Base-by-base conservation (phyloP, 1,140 invertebrate genomes). In the Bombus terrestris region DNA sequence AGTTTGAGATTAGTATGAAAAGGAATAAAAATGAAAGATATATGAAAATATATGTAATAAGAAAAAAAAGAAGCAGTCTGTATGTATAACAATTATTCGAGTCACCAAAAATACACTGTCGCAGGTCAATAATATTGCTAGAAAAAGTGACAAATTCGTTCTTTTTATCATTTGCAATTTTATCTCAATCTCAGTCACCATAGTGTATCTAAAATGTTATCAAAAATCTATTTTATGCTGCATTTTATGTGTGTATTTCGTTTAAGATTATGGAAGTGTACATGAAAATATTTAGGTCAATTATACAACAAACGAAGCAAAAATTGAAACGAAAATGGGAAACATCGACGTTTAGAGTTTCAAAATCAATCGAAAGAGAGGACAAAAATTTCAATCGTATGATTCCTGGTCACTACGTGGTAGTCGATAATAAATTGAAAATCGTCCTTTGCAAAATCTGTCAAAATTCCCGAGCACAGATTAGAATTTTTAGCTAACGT, bases 401-500 rank as follows among this genome's bases (percentile, higher is more conserved):
- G 15, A 47, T 73, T 8, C 28, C n/a, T 18, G 25, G 15, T 10
- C 28, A 47, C 4, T 22, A 28, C 18, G 25, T 53, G 47, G 18
- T 53, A 18, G 18, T 53, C 32, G 43, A 25, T 74, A 74, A 57
- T 35, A 37, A 75, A 75, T 75, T 37, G 35, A 35, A 35, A 47
- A 75, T 75, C 25, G 32, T 25, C 1, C 32, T 25, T 35, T 13
- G 0, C 9, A 13, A 53, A 72, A 68, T 59, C 22, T 71, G 37
- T 35, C 22, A 62, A 43, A 64, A 73, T 74, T 53, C 32, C 22
- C 22, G 3, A 1, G 37, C 18, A 39, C 2, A 22, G n/a, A 9
- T 43, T 28, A 28, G 57, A 83, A 83, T 76, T 88, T 88, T 77
- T 59, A 62, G 57, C 18, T 18, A 15, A 6, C 37, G 8, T 41